A percentile compares a stretch with the other conserved stretches of the same genome.
These are phyloP conservation scores for Crocuta crocuta DNA, from an alignment of 2,113 vertebrate genomes.

Conservation along the genomic window DNA sequence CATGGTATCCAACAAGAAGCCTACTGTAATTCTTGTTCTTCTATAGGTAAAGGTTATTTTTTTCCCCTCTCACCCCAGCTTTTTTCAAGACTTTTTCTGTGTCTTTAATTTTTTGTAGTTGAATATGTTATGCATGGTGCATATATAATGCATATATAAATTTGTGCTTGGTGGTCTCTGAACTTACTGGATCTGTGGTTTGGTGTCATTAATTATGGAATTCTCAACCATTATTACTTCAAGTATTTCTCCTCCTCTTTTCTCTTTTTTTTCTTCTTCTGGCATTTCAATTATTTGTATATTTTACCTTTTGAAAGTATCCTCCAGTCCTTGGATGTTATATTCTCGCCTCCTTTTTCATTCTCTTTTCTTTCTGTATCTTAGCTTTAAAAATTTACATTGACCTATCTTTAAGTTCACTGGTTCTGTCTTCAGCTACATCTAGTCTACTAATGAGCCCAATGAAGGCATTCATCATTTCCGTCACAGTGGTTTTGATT, in stretches of 20 bases:
- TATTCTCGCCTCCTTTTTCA: not conserved
- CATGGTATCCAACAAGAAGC: not conserved
- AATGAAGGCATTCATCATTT: not conserved
- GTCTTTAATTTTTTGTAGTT: not conserved
- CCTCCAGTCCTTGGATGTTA: not conserved
- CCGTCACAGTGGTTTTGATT: not conserved
- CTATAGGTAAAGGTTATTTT: not conserved
- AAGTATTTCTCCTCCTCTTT: not conserved
- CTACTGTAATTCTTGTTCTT: not conserved
- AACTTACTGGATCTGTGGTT: not conserved
- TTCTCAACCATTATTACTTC: not conserved
- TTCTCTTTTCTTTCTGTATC: not conserved
- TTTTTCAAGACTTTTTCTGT: not conserved
- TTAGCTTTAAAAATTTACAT: not conserved
- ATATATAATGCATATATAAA: not conserved
- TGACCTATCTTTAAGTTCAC: not conserved
- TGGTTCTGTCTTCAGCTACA: not conserved
- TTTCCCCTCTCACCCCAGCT: not conserved
- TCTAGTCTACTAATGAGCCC: not conserved
- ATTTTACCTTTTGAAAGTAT: not conserved
- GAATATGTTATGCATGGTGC: not conserved
- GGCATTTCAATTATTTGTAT: not conserved
- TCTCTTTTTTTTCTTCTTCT: not conserved
- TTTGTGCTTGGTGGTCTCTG: not conserved
- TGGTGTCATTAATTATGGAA: not conserved